These are phyloP conservation scores for Drosophila macrothrix DNA, from an alignment of 2,888 invertebrate species.

Conservation along the genomic window DNA sequence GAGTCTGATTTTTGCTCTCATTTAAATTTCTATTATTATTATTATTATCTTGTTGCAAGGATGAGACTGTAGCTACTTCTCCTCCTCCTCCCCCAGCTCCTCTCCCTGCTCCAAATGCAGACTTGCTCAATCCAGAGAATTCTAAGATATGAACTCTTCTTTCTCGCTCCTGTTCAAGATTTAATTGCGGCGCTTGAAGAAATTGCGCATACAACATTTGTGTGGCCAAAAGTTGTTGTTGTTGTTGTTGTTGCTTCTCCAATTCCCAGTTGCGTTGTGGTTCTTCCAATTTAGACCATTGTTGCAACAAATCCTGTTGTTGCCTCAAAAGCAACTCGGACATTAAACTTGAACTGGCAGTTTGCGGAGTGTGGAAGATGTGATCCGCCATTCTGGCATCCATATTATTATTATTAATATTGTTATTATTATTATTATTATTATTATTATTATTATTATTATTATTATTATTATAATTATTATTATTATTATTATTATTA, in stretches of 20 bases:
- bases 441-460: neutral
- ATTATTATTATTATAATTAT: neutral
- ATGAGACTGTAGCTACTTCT: slow-evolving; percentile 7
- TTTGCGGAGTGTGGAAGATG: slow-evolving; percentile 31
- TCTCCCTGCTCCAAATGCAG: neutral
- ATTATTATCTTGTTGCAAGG: slow-evolving; percentile 47
- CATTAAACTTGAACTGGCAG: slow-evolving; percentile 45
- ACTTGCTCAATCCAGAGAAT: slow-evolving; percentile 31
- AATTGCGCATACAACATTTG: slow-evolving; percentile 79
- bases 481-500: neutral
- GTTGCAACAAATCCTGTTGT: slow-evolving; percentile 60
- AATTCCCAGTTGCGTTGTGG: slow-evolving; percentile 17
- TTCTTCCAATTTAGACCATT: slow-evolving; percentile 52
- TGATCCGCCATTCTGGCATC: slow-evolving; percentile 17
- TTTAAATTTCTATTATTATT: slow-evolving; percentile 42
- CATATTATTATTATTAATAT: neutral
- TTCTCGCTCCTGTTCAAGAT: slow-evolving; percentile 18
- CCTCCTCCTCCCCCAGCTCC: slow-evolving; percentile 1
- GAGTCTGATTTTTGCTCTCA: neutral
- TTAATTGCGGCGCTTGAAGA: slow-evolving; percentile 53
- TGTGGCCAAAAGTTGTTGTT: slow-evolving; percentile 68
- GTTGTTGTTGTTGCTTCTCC: slow-evolving; percentile 32
- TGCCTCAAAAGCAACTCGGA: slow-evolving; percentile 69
- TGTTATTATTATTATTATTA: neutral
- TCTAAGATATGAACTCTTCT: slow-evolving; percentile 41